Evolutionary conservation across 2,797 vertebrate genomes (phyloP), one percentile per base, ranked within the genome.

Genomic region (Enteromius trimaculatus): DNA sequence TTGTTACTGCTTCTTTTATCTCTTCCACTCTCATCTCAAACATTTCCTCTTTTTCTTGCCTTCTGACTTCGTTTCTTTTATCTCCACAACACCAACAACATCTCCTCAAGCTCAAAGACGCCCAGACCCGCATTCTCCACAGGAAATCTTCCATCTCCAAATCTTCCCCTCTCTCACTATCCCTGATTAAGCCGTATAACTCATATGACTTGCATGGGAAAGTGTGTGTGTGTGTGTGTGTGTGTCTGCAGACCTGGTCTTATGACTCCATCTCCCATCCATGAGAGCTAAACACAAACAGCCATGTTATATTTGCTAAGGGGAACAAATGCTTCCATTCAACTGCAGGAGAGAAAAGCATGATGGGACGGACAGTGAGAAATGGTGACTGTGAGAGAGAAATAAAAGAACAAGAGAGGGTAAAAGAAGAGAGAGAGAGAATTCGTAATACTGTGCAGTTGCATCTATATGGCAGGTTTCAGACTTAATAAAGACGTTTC

Each of bases 131-230:
- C 66, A 92, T 44, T 86, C 94, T 95, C 85, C 92, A 84, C n/a
- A 86, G 83, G 55, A 89, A 26, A 37, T 92, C 93, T 88, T 95
- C 96, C 96, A 95, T 97, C 70, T 91, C 92, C 51, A 86, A 86
- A 79, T 53, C 86, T 11, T 21, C 84, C 26, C 85, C 10, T 72
- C 37, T 34, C 72, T 81, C 49, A 49, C 65, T 85, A 37, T 77
- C 66, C 58, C 42, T 85, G 47, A 79, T 62, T 82, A 58, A 81
- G 74, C 60, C 51, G 44, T 76, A 69, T 71, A 8, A 86, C 92
- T 95, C 94, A 92, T 89, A 91, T 95, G 95, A 96, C 93, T 94
- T 7, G 62, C 94, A 92, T 87, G 91, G 91, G 93, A 68, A 39
- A 11, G 87, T 66, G 77, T 71, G 65, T 74, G 64, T 62, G 53